These are phyloP conservation scores for Philereme vetulata DNA, from an alignment of 2,888 invertebrate species.

Conservation along the genomic window DNA sequence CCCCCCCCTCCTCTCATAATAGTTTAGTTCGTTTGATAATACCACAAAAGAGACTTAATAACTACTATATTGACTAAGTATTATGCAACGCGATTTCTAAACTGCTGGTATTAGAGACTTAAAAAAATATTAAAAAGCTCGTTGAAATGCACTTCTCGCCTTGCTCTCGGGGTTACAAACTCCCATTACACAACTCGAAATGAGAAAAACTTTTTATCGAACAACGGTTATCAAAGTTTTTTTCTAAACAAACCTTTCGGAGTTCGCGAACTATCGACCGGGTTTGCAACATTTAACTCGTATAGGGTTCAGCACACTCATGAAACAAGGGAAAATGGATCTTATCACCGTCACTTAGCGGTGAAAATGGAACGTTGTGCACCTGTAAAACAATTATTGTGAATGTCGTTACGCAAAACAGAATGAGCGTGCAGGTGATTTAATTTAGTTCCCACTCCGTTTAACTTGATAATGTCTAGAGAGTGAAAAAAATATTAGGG, in stretches of 20 bases:
- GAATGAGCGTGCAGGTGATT: conserved; percentile 4
- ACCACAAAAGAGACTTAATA: too few species aligned
- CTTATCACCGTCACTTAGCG: background rate
- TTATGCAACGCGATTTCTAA: too few species aligned
- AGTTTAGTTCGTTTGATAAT: too few species aligned
- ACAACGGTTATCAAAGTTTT: conserved; percentile 10
- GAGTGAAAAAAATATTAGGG: too few species aligned
- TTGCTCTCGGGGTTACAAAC: too few species aligned
- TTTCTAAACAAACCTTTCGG: conserved; percentile 4
- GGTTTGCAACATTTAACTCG: background rate
- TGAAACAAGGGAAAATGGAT: background rate
- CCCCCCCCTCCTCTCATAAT: too few species aligned
- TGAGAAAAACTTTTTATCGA: background rate
- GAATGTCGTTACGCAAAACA: conserved; percentile 4
- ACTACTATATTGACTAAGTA: too few species aligned
- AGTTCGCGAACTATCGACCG: conserved; percentile 10
- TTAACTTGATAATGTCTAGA: too few species aligned
- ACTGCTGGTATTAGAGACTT: too few species aligned
- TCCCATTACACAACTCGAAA: too few species aligned
- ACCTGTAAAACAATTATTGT: conserved; percentile 6
- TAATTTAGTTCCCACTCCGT: background rate
- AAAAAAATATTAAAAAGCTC: too few species aligned
- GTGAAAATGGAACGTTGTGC: background rate
- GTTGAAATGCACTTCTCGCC: too few species aligned
- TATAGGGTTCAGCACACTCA: background rate